Base-by-base conservation (phyloP, 2,888 invertebrate genomes). In the Agrotis clavis region DNA sequence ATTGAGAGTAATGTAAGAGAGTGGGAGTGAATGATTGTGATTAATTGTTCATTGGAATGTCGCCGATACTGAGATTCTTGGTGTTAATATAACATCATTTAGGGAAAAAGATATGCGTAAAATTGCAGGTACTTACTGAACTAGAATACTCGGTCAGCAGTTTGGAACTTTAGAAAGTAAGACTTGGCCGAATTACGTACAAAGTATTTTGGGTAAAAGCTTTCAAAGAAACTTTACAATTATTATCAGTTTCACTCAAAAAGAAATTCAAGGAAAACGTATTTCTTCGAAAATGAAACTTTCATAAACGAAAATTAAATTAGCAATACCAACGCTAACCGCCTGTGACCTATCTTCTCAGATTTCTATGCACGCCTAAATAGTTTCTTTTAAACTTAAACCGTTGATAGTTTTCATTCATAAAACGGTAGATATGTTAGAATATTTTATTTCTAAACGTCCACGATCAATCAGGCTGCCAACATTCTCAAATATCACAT, bases 401-500 rank as follows among this genome's bases (percentile, higher is more conserved):
- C 59, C 11, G 47, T 64, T 72, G 4, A 70, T 70, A 57, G 67
- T 77, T 66, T 84, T 85, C 86, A 85, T 85, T 86, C 84, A 85
- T 84, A 76, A 85, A 86, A 67, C 60, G 60, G 54, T 79, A 53
- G 60, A 61, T 67, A 57, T 70, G 69, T 71, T 59, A 63, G 74
- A 83, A 77, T 83, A 83, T 85, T 78, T 75, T 59, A 78, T 81
- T 79, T 79, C 77, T 67, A 78, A 76, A 80, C 48, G 78, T 84
- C 70, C 35, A 76, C 80, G 62, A 84, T 85, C 81, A 79, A 77
- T 80, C 84, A 82, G 67, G 47, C 76, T 71, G 71, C 60, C 82
- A 72, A 74, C 76, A 71, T 73, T 86, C 79, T 85, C 86, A 76
- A 82, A 81, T 84, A 81, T 81, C 85, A 82, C 77, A 71, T 71